Evolutionary conservation across 1,140 invertebrate species (phyloP), one percentile per base, ranked within the genome.

Genomic region (Maniola jurtina): DNA sequence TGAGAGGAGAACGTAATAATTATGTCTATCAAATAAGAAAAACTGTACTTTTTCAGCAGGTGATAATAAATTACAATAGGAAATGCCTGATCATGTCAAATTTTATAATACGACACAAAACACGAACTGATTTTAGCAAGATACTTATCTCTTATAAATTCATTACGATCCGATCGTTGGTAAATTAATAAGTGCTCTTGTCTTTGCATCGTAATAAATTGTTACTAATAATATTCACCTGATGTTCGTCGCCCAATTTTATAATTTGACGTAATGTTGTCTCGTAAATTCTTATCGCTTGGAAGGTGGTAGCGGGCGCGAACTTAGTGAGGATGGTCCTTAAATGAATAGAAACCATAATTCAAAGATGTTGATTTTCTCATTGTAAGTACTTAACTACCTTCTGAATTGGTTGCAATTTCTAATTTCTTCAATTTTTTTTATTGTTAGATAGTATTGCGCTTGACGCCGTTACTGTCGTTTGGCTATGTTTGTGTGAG

Each of bases 191-290:
- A 56, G 47, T 34, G 33, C 38, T 16, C 14, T 14, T 63, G 15
- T 56, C 61, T 55, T 63, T 63, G 36, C 15, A 38, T 13, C 42
- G 57, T 76, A 80, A 81, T 81, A 81, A 81, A 77, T 76, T 75
- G 61, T 56, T 62, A 68, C 72, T 72, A 81, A 83, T 45, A 45
- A 45, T 1, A 45, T 81, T 83, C 71, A 70, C 66, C 61, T 63
- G 62, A 47, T 57, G 69, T 65, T 70, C 69, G 67, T 71, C 77
- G 70, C 74, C 72, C 72, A 74, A 78, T 83, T 80, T 78, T 71
- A 77, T 83, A 83, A 83, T 83, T 83, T 80, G 77, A 81, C 71
- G 71, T 81, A 79, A 80, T 77, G 69, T 71, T 48, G 70, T 61
- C 73, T 80, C 71, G 73, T 79, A 80, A 82, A 82, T 82, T 77